Percentiles rank a stretch among this genome's conserved stretches.
phyloP scores from a whole-genome alignment of 2,888 invertebrate species.

The Plebejus argus region DNA sequence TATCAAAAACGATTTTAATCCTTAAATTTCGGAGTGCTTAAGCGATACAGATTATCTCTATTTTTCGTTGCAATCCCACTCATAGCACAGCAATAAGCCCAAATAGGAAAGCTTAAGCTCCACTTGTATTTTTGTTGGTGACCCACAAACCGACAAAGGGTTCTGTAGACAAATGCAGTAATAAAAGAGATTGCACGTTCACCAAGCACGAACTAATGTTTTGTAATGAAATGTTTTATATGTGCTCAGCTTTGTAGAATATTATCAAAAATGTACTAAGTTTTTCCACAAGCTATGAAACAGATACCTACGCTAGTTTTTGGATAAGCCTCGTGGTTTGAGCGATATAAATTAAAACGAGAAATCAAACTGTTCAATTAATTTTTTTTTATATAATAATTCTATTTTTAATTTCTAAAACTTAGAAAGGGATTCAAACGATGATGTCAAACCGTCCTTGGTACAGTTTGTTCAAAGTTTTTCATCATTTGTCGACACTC shows the following conservation, averaged over 20 bases:
- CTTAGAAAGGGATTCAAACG: background rate
- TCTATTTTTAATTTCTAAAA: background rate
- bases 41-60: background rate
- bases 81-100: conserved; percentile 18
- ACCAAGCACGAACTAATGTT: conserved; percentile 29
- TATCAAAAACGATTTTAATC: too few species aligned
- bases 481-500: too few species aligned
- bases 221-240: conserved; percentile 30
- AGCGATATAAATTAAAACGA: background rate
- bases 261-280: background rate
- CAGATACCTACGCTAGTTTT: background rate
- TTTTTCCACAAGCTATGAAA: background rate
- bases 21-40: background rate
- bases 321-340: too few species aligned
- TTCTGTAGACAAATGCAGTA: conserved; percentile 27
- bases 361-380: background rate
- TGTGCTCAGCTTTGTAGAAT: conserved; percentile 2
- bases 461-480: background rate
- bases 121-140: conserved; percentile 30
- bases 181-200: conserved; percentile 32
- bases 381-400: too few species aligned
- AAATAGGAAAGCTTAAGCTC: conserved; percentile 21
- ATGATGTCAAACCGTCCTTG: background rate
- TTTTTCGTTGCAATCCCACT: conserved; percentile 22
- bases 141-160: conserved; percentile 32